Base-by-base conservation (phyloP, 2,888 invertebrate genomes). In the Amphiduros pacificus region DNA sequence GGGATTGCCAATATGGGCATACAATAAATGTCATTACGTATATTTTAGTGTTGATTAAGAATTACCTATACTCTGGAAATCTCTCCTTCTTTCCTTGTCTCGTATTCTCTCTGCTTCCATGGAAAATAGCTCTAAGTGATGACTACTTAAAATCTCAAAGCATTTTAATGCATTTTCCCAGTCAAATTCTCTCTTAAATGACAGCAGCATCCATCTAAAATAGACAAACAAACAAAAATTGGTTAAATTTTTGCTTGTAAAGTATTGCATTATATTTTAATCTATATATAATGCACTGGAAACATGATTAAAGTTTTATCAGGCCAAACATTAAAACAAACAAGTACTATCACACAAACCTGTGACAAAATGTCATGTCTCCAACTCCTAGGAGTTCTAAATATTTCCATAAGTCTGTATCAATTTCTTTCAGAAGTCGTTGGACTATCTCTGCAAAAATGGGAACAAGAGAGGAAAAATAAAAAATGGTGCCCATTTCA, bases 81-180 rank as follows among this genome's bases (percentile, higher is more conserved):
- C 77, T 53, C 72, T 75, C 71, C 71, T 72, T 52, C 73, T 69
- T 64, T 77, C 77, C 61, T 66, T 65, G 44, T 73, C 69, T 28
- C 74, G 64, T 0, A 74, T 74, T 20, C 71, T 73, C 60, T 77
- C 77, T 0, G 80, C 80, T 55, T 77, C 77, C 58, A 78, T 53
- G 11, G 78, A 75, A 40, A 73, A 73, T 32, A 80, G 66, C 59
- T 81, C 81, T 36, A 82, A 60, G 67, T 81, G 77, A 57, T 78
- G 79, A 57, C 78, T 78, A 57, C 77, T 75, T n/a, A 82, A 65
- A 41, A 82, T 80, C 67, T 82, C 81, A 72, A 81, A 79, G 65
- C 80, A 78, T 24, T 72, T 67, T 49, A 80, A 63, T 0, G 77
- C 77, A 59, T 80, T 78, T 50, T 71, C 69, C 28, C 76, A 74